Conservation (phyloP, 2,797 vertebrate genomes). For the Linurgus olivaceus region DNA sequence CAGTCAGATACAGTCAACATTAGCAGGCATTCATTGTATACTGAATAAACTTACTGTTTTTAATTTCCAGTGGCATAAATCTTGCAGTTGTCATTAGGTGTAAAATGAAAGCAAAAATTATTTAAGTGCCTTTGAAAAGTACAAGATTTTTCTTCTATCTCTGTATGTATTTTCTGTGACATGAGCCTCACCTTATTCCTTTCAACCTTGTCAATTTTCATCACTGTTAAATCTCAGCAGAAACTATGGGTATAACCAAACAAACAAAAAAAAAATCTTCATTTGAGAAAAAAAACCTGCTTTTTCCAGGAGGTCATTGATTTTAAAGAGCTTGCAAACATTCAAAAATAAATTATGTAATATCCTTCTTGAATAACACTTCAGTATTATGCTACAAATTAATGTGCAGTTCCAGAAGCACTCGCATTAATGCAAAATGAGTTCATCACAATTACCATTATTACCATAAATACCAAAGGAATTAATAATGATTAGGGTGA, state of each 20-base stretch:
- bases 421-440: slow-evolving; percentile 14
- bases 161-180: background rate
- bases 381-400: background rate
- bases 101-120: slow-evolving; percentile 7
- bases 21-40: background rate
- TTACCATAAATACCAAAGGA: slow-evolving; percentile 54
- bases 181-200: background rate
- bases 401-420: background rate
- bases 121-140: slow-evolving; percentile 10
- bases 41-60: background rate
- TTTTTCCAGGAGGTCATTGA: background rate
- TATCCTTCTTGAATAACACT: background rate
- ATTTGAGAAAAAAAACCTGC: background rate
- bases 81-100: background rate
- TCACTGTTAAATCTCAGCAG: slow-evolving; percentile 24
- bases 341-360: background rate
- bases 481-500: slow-evolving; percentile 38
- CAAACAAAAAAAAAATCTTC: background rate
- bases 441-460: slow-evolving; percentile 51
- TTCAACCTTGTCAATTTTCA: slow-evolving; percentile 48
- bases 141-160: background rate
- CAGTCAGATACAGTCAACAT: background rate
- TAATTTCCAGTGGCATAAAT: slow-evolving; percentile 27
- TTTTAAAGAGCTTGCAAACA: slow-evolving; percentile 2
- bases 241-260: slow-evolving; percentile 15